Evolutionary conservation across 2,797 vertebrate species (phyloP).

Genomic region (Alca torda): DNA sequence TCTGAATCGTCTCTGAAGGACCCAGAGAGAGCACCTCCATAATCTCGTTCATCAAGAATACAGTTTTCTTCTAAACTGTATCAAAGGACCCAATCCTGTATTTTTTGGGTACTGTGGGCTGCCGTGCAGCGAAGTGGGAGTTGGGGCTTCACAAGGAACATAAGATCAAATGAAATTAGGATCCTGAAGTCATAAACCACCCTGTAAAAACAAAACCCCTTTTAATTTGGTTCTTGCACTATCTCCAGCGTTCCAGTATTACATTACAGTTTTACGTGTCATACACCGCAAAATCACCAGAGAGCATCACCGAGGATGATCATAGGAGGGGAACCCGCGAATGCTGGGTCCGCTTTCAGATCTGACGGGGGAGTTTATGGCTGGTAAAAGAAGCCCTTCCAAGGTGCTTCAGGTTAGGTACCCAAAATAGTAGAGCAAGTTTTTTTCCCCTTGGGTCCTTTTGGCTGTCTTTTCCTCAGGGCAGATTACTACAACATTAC

Average conservation of each 20-base stretch:
- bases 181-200: neutral
- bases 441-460: neutral
- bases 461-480: neutral
- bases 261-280: neutral
- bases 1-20: neutral
- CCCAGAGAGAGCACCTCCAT: neutral
- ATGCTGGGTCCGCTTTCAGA: neutral
- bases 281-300: neutral
- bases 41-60: neutral
- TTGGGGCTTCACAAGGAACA: neutral
- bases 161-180: neutral
- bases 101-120: neutral
- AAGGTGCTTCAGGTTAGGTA: neutral
- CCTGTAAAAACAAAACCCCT: neutral
- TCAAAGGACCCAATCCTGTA: neutral
- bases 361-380: neutral
- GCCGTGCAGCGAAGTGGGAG: neutral
- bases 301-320: neutral
- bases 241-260: neutral
- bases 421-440: neutral
- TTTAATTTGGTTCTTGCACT: neutral
- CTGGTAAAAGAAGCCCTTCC: neutral
- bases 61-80: neutral
- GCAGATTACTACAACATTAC: neutral
- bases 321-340: neutral